Base-by-base conservation (phyloP, 2,797 vertebrate genomes). In the Lepus oiostolus region DNA sequence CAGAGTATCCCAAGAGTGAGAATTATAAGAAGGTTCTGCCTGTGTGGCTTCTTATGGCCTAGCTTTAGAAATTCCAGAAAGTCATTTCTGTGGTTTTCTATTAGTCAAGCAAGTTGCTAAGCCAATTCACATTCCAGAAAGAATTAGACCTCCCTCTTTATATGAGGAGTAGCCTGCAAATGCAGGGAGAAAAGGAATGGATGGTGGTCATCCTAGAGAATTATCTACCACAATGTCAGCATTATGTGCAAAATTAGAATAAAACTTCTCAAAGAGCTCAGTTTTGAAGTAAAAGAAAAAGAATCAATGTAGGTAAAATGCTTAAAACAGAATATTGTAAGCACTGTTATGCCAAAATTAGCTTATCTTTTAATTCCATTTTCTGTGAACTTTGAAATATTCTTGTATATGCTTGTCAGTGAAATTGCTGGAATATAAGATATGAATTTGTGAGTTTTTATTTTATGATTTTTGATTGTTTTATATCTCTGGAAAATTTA, bases 401-500 rank as follows among this genome's bases (percentile, higher is more conserved):
- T 58, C 35, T 14, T 16, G 13, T 63, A 8, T 42, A 4, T 79
- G n/a, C 35, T 50, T 89, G 0, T 54, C 47, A 35, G 19, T 84
- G 42, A 35, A 86, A 72, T 84, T 87, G 7, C 62, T 84, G 63
- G 6, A 50, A 28, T 76, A 3, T 12, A 85, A 68, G 54, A 42
- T 32, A 38, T 88, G 50, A 91, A 77, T 24, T 32, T 77, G 17
- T 4, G 87, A 6, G 30, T 68, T 67, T 38, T 60, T 47, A 47
- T 47, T 47, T 47, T 47, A 9, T 47, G 54, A 58, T 58, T 58
- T 58, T 58, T 58, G 42, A 47, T 63, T n/a, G 86, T 88, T 74
- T 47, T 54, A 70, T 71, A 26, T 63, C 22, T 83, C 62, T 93
- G 50, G 52, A 92, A 95, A 94, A 82, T 80, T 52, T 80, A 89